phyloP scores from a whole-genome alignment of 2,113 vertebrate species.

The Myotis yumanensis region DNA sequence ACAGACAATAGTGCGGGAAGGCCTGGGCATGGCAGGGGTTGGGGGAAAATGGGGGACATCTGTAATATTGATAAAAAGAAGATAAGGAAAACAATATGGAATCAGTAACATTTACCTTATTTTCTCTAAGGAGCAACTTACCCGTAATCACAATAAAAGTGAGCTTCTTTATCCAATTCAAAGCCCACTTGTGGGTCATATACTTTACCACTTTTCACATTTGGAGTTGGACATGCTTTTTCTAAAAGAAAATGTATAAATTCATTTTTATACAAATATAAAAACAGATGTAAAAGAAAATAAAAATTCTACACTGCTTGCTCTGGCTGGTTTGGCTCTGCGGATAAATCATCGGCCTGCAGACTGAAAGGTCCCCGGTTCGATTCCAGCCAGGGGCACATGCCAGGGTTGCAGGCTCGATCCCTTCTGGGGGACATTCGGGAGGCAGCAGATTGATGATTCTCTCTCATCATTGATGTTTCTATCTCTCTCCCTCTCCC shows the following conservation, averaged over 20 bases:
- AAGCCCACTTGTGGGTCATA: background rate
- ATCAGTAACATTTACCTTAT: conserved; percentile 19
- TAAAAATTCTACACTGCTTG: conserved; percentile 19
- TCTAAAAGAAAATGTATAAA: conserved; percentile 38
- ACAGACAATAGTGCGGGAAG: no score
- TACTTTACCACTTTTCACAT: background rate
- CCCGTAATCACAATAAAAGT: conserved; percentile 76
- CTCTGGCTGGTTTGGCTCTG: no score
- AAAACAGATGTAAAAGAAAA: conserved; percentile 19
- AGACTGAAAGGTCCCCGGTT: no score
- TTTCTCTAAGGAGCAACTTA: conserved; percentile 72
- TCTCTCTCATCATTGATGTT: no score
- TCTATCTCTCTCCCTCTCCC: no score
- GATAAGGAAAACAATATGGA: background rate
- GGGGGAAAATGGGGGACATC: background rate
- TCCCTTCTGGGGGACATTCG: no score
- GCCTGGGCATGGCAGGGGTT: background rate
- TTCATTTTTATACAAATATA: background rate
- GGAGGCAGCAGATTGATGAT: no score
- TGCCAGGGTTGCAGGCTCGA: no score
- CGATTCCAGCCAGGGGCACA: no score
- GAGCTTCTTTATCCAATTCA: conserved; percentile 54
- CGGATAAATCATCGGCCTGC: no score
- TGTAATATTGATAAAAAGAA: background rate
- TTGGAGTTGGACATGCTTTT: background rate